Base-by-base conservation (phyloP, 1,140 invertebrate species). In the Aphis craccivora region DNA sequence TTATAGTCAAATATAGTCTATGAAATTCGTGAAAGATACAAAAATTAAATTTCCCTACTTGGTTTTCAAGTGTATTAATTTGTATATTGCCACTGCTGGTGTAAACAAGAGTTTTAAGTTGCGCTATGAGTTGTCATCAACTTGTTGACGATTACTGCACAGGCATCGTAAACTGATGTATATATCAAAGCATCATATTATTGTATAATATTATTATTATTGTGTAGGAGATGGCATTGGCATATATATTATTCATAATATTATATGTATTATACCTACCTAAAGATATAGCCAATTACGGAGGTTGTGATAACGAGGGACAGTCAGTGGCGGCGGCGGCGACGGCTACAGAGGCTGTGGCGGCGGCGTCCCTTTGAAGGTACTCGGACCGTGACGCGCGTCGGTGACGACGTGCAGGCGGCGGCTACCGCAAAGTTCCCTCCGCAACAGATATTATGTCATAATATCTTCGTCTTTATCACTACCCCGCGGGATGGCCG, bases 351-450 rank as follows among this genome's bases (percentile, higher is more conserved):
- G 45, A 9, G 86, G 30, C 86, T 14, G 22, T 11, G 88, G 89
- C 89, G 89, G 89, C 53, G 89, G 89, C 89, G 89, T 90, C 89
- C 89, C 55, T 90, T 90, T 90, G 89, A 90, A 43, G 25, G 43
- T 5, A 23, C 89, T 11, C 55, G 55, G 89, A 67, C 89, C 89
- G 89, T 90, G 53, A 90, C 89, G 89, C 37, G 53, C 89, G 55
- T 55, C 89, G 25, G 53, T 67, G 89, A 90, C 89, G 89, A 90
- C 88, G 88, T 90, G 53, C 88, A 60, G 88, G 53, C 88, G 53
- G 53, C 53, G 48, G 86, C 45, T 51, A 53, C 45, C 45, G 43
- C 43, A 3, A 40, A 84, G 83, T 40, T 84, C 37, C 83, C 83
- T 84, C 22, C 30, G 60, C 60, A 18, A 76, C n/a, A 76, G 60